Evolutionary conservation across 2,797 vertebrate species (phyloP), one percentile per base, ranked within the genome.

Genomic region (Myioborus miniatus): DNA sequence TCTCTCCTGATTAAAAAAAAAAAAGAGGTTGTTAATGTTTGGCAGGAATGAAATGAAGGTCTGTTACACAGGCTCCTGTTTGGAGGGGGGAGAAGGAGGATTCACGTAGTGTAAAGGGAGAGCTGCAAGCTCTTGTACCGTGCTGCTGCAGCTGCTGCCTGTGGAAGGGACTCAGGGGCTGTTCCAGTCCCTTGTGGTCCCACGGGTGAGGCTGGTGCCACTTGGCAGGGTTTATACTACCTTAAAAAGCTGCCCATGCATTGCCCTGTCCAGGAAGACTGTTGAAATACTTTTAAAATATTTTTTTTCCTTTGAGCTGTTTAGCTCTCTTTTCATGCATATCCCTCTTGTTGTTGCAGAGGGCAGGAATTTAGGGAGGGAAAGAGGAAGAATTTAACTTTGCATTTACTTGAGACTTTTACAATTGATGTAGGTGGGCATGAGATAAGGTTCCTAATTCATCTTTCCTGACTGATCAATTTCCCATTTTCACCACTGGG

Each of bases 11-110:
- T 89, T 76, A 17, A 44, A 59, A 76, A 83, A 85, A 78, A 87
- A 76, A 52, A 18, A 62, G 19, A 41, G 16, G 27, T 59, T 69
- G 82, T 93, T 93, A 92, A 90, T 94, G 77, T 96, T 96, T 91
- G 88, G 72, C 75, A 92, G 63, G 74, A 89, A 56, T 86, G 81
- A 89, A 91, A 82, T 91, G 87, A 83, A 84, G 52, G 70, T 89
- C 63, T 87, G 77, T 87, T 90, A 67, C 30, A 49, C 76, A 83
- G 69, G 20, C n/a, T 30, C 14, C 8, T 55, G 21, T 92, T 91
- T 69, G 65, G 93, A 74, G 71, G 32, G 34, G 41, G 52, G 39
- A 82, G 80, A 64, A 72, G 52, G 76, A 90, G 79, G 55, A 69
- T 90, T 91, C 32, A 20, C 4, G 0, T 13, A 9, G 32, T 59